Base-by-base conservation (phyloP, 2,797 vertebrate species). In the Microctenopoma stevenorrisi region DNA sequence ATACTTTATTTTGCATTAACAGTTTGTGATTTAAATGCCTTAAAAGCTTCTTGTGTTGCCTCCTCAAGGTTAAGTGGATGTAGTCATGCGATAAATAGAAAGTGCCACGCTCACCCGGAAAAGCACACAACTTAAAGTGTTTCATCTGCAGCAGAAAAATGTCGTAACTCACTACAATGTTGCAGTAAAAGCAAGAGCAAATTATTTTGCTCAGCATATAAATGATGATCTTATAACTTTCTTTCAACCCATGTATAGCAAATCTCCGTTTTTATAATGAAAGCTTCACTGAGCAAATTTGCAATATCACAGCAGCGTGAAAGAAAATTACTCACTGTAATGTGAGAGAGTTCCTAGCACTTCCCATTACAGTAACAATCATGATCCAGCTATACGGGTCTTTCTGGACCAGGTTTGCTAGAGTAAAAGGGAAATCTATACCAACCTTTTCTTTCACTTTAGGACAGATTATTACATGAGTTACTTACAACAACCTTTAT, bases 221-320 rank as follows among this genome's bases (percentile, higher is more conserved):
- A 79, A 59, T 64, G 37, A 54, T 26, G 42, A 59, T 54, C 61
- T 30, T 2, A 22, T 48, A 33, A 68, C 56, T 68, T 78, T 74
- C 73, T 73, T 78, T 74, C 22, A 74, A 61, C 52, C 54, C 18
- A 54, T 78, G 65, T 13, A 57, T 43, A 14, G 9, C 44, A 9
- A n/a, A 12, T 48, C 4, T 49, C 37, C 37, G 5, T 50, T 15
- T n/a, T 35, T 52, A 10, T 18, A 8, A 18, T 64, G 63, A 62
- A 68, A 81, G 53, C 37, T 72, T 58, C 59, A 62, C 69, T 60
- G 57, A 16, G 54, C 35, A 59, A 9, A 72, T 69, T 25, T 72
- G 33, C 49, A 37, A 28, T 26, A 37, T 56, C 43, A 50, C 53
- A 15, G 26, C 16, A 43, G 44, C 44, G 33, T 60, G n/a, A 43